These are phyloP conservation scores for Canis aureus DNA, from an alignment of 2,113 vertebrate genomes.

Conservation along the genomic window DNA sequence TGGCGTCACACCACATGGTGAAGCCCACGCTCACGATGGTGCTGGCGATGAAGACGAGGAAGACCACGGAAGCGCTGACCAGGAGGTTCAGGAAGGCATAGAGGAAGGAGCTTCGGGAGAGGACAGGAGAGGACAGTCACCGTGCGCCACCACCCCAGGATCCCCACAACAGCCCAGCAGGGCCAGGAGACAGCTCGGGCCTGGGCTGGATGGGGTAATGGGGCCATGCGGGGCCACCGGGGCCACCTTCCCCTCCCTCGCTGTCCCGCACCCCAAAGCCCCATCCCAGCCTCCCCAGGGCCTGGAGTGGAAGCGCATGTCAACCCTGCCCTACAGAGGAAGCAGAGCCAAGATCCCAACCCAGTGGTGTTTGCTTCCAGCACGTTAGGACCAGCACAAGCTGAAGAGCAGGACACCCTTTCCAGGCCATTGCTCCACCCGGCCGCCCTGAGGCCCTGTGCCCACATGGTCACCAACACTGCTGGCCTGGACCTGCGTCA, in stretches of 20 bases:
- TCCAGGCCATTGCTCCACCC: rapidly evolving
- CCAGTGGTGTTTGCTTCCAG: rapidly evolving
- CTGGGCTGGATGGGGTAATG: neutral
- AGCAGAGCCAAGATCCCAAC: neutral
- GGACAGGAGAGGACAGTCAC: constrained; percentile 10
- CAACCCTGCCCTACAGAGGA: rapidly evolving
- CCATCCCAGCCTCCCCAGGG: rapidly evolving
- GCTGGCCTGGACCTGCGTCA: rapidly evolving
- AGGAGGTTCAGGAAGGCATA: constrained; percentile 95
- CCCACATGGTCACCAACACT: rapidly evolving
- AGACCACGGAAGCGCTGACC: constrained; percentile 93
- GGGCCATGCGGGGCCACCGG: rapidly evolving
- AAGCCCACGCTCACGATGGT: constrained; percentile 97
- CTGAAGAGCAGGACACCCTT: rapidly evolving
- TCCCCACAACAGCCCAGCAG: neutral
- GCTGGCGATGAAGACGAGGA: constrained; percentile 96
- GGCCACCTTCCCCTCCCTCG: neutral
- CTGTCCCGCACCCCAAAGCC: rapidly evolving
- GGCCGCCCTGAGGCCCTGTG: rapidly evolving
- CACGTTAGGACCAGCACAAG: rapidly evolving
- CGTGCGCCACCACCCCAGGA: rapidly evolving
- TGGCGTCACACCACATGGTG: constrained; percentile 95
- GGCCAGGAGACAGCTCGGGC: neutral
- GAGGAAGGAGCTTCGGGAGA: constrained; percentile 92
- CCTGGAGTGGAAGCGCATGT: rapidly evolving